Conservation (phyloP, 2,113 vertebrate genomes). For the Aegithalos caudatus region DNA sequence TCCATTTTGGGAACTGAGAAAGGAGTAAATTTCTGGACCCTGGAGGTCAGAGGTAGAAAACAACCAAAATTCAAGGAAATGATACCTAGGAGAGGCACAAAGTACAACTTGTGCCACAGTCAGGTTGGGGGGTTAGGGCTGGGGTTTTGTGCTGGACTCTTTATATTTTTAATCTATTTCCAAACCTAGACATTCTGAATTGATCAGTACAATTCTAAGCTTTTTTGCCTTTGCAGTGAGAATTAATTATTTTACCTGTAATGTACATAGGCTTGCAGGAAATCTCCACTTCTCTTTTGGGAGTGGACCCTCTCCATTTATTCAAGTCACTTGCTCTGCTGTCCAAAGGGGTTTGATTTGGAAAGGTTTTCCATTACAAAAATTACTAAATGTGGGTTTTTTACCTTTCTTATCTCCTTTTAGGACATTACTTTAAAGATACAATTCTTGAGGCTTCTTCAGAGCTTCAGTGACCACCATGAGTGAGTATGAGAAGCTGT, state of each 20-base stretch:
- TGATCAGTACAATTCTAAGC: not conserved
- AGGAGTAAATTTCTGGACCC: not conserved
- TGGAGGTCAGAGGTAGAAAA: not conserved
- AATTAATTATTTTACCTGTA: not conserved
- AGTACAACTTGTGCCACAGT: not conserved
- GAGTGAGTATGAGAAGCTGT: slow-evolving; percentile 83
- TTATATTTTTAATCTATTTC: not conserved
- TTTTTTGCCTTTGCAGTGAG: not conserved
- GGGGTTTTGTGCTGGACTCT: not conserved
- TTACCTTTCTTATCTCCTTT: not conserved
- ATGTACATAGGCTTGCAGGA: not conserved
- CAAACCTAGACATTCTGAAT: not conserved
- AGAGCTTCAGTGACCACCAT: slow-evolving; percentile 98
- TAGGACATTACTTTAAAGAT: slow-evolving; percentile 99
- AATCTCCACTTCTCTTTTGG: not conserved
- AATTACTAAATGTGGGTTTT: too few species aligned
- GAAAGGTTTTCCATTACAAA: not conserved
- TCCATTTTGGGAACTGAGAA: not conserved
- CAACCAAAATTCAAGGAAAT: not conserved
- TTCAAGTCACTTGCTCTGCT: not conserved
- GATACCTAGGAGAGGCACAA: not conserved
- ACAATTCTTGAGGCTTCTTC: slow-evolving; percentile 94
- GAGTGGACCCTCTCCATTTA: not conserved
- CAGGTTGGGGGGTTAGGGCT: accelerated
- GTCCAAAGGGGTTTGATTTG: not conserved